phyloP scores from a whole-genome alignment of 2,797 vertebrate genomes.

The Propithecus perrieri region DNA sequence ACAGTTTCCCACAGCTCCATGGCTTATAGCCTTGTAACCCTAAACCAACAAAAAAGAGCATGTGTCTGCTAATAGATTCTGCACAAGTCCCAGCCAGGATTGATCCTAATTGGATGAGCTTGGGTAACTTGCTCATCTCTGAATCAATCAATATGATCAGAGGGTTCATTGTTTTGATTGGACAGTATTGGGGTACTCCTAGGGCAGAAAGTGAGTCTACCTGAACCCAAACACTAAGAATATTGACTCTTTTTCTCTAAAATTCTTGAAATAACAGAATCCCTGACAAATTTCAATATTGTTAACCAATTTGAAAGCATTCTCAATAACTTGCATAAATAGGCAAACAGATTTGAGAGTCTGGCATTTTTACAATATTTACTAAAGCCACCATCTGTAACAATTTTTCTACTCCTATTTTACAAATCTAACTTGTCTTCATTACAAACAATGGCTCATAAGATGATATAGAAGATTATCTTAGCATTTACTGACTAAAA shows the following conservation, averaged over 20 bases:
- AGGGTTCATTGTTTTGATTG: neutral
- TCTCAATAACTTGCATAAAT: neutral
- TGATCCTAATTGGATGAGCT: neutral
- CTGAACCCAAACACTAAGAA: neutral
- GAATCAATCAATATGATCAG: neutral
- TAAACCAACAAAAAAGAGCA: neutral
- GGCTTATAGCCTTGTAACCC: neutral
- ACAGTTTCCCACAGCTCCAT: neutral
- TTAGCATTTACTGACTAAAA: constrained; percentile 28
- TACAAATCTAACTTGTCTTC: constrained; percentile 49
- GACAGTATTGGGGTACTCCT: neutral
- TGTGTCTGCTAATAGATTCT: neutral
- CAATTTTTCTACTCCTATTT: constrained; percentile 36
- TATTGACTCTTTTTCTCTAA: neutral
- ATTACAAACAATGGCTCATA: constrained; percentile 39
- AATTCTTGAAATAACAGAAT: constrained; percentile 7
- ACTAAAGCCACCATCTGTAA: constrained; percentile 62
- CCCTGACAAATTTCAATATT: neutral
- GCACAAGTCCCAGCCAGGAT: neutral
- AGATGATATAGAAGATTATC: constrained; percentile 19
- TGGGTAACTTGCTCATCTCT: neutral
- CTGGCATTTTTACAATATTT: constrained; percentile 62
- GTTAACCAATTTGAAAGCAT: constrained; percentile 7
- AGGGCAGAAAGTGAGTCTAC: neutral
- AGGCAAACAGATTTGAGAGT: constrained; percentile 16